Base-by-base conservation (phyloP, 2,888 invertebrate genomes). In the Parascotia fuliginaria region DNA sequence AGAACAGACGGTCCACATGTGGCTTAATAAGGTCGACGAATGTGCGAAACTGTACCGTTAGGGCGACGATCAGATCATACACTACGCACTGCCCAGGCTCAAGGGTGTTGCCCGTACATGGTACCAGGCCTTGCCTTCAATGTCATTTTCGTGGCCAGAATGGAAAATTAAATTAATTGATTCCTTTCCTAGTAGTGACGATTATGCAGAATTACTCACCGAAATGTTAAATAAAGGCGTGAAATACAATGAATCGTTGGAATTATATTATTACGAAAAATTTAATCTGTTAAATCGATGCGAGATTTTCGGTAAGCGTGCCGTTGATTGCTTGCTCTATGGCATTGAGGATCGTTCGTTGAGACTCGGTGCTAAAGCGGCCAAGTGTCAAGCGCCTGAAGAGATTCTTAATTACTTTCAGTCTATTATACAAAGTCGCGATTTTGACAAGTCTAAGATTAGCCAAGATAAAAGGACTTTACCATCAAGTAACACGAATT, bases 261-360 rank as follows among this genome's bases (percentile, higher is more conserved):
- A 38, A 13, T 9, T 7, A 1, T 41, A 41, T 11, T 41, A 32
- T 22, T 32, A 41, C 2, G 15, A 41, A 0, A 41, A 41, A 41
- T 9, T 41, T 9, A 41, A 41, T 22, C 13, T 32, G 5, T 5
- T 41, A n/a, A 41, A 41, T 9, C 6, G 31, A 0, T 32, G 41
- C 1, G 22, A 32, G 1, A 41, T 41, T 7, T 0, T 1, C 2
- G 41, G 32, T 5, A 41, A 41, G 9, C 11, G 22, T 3, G 55
- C 57, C 0, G 50, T 50, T 6, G 56, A 56, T 13, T 60, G 56
- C 11, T 24, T 56, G 3, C 7, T 60, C 1, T 42, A 44, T 24
- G 57, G 60, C 0, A 55, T 55, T 5, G 55, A 48, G 1, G 50
- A 55, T 24, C 27, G 50, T 3, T 14, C 28, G 7, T 22, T 54